Evolutionary conservation across 2,113 vertebrate genomes (phyloP).

Genomic region (Paracyprichromis sp.): DNA sequence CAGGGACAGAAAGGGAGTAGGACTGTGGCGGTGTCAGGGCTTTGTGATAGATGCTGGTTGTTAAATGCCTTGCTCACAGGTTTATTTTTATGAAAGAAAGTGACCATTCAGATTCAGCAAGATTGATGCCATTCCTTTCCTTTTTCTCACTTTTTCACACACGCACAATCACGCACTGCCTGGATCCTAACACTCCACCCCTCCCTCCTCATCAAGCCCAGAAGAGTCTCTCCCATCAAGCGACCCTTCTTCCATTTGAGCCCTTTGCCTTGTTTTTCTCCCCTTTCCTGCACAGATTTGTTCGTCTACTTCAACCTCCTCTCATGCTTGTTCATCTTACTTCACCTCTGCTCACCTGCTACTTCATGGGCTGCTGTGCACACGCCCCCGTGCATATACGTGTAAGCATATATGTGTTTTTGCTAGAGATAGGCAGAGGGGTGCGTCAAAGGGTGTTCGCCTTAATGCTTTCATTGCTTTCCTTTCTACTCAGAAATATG

Average conservation of each 20-base stretch:
- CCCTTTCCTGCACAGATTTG: neutral
- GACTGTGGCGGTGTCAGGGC: slow-evolving; percentile 38
- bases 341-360: slow-evolving; percentile 18
- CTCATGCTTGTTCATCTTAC: slow-evolving; percentile 13
- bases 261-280: neutral
- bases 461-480: slow-evolving; percentile 17
- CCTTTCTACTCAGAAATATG: slow-evolving; percentile 26
- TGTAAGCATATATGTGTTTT: slow-evolving; percentile 12
- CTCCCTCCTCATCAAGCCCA: neutral
- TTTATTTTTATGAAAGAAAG: slow-evolving; percentile 53
- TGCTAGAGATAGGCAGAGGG: neutral
- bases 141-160: neutral
- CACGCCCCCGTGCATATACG: neutral
- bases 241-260: slow-evolving; percentile 17
- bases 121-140: slow-evolving; percentile 43
- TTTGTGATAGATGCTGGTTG: slow-evolving; percentile 56
- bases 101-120: slow-evolving; percentile 19
- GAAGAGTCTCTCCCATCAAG: neutral
- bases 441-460: slow-evolving; percentile 2
- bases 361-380: neutral
- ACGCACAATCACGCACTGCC: neutral
- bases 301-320: neutral
- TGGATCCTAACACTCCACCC: neutral
- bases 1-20: slow-evolving; percentile 22
- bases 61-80: slow-evolving; percentile 55